Conservation (phyloP, 2,888 invertebrate genomes). For the Notocelia uddmanniana region DNA sequence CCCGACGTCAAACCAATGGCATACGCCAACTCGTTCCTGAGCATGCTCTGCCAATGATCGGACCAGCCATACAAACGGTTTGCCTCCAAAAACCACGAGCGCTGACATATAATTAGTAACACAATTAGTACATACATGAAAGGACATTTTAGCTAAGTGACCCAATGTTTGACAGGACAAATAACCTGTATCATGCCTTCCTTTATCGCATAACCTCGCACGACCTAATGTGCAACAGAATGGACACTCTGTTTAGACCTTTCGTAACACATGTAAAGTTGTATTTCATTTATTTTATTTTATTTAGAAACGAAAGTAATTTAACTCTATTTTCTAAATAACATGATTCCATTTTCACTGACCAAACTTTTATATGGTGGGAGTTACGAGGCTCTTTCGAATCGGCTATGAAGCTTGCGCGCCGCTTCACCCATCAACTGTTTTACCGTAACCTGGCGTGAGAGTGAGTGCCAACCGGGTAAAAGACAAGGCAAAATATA, state of each 20-base stretch:
- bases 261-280: too few species aligned
- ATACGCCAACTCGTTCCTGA: conserved; percentile 95
- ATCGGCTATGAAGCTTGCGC: background rate
- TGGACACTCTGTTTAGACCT: too few species aligned
- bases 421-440: background rate
- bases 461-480: background rate
- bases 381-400: too few species aligned
- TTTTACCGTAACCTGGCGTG: background rate
- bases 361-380: too few species aligned
- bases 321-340: too few species aligned
- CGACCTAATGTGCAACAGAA: too few species aligned
- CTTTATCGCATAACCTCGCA: background rate
- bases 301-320: too few species aligned
- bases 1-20: conserved; percentile 99
- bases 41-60: conserved; percentile 89
- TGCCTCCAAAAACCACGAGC: conserved; percentile 13
- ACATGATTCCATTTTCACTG: too few species aligned
- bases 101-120: background rate
- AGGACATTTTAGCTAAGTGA: too few species aligned
- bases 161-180: background rate
- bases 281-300: too few species aligned
- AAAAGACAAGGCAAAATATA: background rate
- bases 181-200: conserved; percentile 1
- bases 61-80: background rate
- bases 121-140: background rate